These are phyloP conservation scores for Cydia amplana DNA, from an alignment of 1,140 invertebrate genomes.

Conservation along the genomic window DNA sequence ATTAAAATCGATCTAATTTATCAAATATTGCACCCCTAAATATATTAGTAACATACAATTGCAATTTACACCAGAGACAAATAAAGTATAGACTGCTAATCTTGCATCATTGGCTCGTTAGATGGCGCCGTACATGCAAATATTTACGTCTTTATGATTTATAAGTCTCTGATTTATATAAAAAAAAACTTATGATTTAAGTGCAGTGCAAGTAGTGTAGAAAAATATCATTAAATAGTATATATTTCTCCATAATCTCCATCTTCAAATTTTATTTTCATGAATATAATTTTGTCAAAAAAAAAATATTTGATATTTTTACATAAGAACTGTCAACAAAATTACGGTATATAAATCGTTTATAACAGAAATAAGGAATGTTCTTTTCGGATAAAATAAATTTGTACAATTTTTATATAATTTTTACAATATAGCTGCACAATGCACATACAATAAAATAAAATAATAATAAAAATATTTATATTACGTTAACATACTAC, in stretches of 20 bases:
- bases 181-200: conserved; percentile 6
- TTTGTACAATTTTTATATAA: too few relatives aligned
- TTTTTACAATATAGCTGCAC: too few relatives aligned
- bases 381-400: too few relatives aligned
- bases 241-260: background rate
- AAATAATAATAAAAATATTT: too few relatives aligned
- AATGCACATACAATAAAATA: too few relatives aligned
- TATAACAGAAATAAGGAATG: too few relatives aligned
- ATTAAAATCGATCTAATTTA: conserved; percentile 12
- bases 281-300: background rate
- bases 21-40: background rate
- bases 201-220: conserved; percentile 2
- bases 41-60: background rate
- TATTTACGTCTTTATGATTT: background rate
- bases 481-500: too few relatives aligned
- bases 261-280: background rate
- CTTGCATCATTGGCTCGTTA: background rate
- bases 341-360: too few relatives aligned
- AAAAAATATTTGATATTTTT: background rate
- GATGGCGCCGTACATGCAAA: background rate
- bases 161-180: background rate
- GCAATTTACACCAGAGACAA: background rate
- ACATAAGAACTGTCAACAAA: too few relatives aligned
- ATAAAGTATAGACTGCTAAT: background rate
- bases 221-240: conserved; percentile 12